These are phyloP conservation scores for Spilosoma lubricipeda DNA, from an alignment of 2,888 invertebrate species.

Conservation along the genomic window DNA sequence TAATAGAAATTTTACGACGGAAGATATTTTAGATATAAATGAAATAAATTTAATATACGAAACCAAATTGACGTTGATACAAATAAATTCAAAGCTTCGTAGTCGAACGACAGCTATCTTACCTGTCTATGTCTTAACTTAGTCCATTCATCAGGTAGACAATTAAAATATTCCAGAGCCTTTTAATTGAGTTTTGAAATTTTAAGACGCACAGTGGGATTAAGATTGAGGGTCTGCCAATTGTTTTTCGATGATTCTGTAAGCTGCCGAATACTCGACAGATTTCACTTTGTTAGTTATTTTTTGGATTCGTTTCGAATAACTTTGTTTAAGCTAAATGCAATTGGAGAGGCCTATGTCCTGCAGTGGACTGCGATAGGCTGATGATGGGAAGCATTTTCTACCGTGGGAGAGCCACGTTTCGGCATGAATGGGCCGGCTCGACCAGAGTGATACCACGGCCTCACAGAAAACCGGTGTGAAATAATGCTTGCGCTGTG, in stretches of 20 bases:
- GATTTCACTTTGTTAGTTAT: constrained; percentile 19
- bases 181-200: constrained; percentile 66
- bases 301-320: constrained; percentile 14
- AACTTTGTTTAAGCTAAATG: constrained; percentile 10
- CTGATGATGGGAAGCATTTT: too few relatives aligned
- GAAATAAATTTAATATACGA: constrained; percentile 19
- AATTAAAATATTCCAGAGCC: constrained; percentile 61
- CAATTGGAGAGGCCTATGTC: too few relatives aligned
- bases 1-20: constrained; percentile 5
- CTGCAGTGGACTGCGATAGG: too few relatives aligned
- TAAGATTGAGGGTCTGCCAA: constrained; percentile 32
- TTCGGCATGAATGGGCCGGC: too few relatives aligned
- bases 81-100: constrained; percentile 38
- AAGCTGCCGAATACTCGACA: constrained; percentile 19
- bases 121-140: constrained; percentile 50
- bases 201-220: constrained; percentile 39
- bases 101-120: constrained; percentile 25
- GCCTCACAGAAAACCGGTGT: too few relatives aligned
- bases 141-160: constrained; percentile 61
- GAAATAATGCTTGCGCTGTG: too few relatives aligned
- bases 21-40: constrained; percentile 10
- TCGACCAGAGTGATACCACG: too few relatives aligned
- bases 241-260: constrained; percentile 39
- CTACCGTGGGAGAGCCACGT: too few relatives aligned
- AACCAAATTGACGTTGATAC: constrained; percentile 27